Evolutionary conservation across 2,113 vertebrate genomes (phyloP).

Genomic region (Trichomycterus rosablanca): DNA sequence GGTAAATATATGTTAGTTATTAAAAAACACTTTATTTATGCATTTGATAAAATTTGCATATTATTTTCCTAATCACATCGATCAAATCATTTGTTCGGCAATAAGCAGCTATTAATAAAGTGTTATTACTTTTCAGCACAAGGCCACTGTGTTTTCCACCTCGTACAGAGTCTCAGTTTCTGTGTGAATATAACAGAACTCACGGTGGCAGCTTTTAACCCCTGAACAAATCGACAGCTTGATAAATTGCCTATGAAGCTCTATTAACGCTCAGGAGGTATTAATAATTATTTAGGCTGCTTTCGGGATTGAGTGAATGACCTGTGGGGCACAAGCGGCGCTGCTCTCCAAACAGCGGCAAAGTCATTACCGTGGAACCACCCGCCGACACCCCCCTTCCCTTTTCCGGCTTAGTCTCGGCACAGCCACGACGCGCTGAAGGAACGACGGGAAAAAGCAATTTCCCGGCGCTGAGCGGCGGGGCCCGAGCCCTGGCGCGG

Average conservation of each 20-base stretch:
- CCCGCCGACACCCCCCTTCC: conserved; percentile 29
- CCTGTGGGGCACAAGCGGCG: conserved; percentile 49
- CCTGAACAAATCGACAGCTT: conserved; percentile 62
- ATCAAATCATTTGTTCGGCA: neutral
- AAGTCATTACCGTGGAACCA: conserved; percentile 49
- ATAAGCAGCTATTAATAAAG: neutral
- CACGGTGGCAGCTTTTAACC: conserved; percentile 18
- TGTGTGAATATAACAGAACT: conserved; percentile 20
- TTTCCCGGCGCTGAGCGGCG: conserved; percentile 54
- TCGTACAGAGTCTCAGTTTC: neutral
- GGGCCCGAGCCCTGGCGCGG: conserved; percentile 53
- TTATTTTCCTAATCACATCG: neutral
- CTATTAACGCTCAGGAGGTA: conserved; percentile 63
- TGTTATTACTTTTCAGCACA: neutral
- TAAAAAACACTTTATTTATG: too few relatives aligned
- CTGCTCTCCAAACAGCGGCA: conserved; percentile 38
- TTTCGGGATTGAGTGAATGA: conserved; percentile 70
- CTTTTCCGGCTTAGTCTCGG: conserved; percentile 10
- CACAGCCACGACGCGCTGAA: conserved; percentile 34
- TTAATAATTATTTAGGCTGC: conserved; percentile 69
- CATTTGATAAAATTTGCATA: neutral
- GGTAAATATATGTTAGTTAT: too few relatives aligned
- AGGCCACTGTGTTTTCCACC: neutral
- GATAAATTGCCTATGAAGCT: conserved; percentile 66
- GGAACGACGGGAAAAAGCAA: conserved; percentile 58